phyloP scores from a whole-genome alignment of 2,888 invertebrate genomes.

The Pristionchus entomophagus region DNA sequence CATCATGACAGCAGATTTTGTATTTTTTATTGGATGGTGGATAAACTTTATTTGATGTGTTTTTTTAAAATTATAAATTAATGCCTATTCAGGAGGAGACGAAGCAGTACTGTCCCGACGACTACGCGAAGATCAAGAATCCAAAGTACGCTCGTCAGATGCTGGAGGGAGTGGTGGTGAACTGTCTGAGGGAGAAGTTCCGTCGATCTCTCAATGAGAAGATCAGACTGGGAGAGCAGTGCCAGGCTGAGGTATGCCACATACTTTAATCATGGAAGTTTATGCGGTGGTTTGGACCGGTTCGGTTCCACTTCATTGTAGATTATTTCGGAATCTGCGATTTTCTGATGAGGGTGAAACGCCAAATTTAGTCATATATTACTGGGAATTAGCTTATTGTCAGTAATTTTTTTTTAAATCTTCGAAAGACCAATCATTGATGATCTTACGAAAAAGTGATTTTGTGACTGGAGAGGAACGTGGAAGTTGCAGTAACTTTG shows the following conservation, averaged over 20 bases:
- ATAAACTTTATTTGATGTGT: too few species aligned
- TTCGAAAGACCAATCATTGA: too few species aligned
- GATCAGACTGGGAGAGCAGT: conserved; percentile 54
- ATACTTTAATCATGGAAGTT: not conserved
- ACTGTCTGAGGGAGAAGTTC: conserved; percentile 71
- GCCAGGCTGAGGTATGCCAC: conserved; percentile 53
- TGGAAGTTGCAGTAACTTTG: too few species aligned
- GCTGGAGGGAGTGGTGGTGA: conserved; percentile 67
- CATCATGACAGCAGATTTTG: too few species aligned
- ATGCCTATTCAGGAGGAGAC: conserved; percentile 18
- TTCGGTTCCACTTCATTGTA: too few species aligned
- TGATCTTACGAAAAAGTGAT: too few species aligned
- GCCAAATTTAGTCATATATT: not conserved
- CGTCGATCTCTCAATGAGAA: conserved; percentile 60
- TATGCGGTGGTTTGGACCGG: too few species aligned
- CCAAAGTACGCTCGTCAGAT: conserved; percentile 65
- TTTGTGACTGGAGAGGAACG: too few species aligned
- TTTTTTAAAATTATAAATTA: conserved; percentile 56
- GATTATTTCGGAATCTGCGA: not conserved
- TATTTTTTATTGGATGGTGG: too few species aligned
- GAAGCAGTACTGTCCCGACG: conserved; percentile 63
- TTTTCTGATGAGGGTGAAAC: not conserved
- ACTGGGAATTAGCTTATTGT: too few species aligned
- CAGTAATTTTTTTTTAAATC: too few species aligned
- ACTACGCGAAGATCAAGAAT: conserved; percentile 68